Conservation (phyloP, 2,113 vertebrate genomes). For the Mesocricetus auratus region DNA sequence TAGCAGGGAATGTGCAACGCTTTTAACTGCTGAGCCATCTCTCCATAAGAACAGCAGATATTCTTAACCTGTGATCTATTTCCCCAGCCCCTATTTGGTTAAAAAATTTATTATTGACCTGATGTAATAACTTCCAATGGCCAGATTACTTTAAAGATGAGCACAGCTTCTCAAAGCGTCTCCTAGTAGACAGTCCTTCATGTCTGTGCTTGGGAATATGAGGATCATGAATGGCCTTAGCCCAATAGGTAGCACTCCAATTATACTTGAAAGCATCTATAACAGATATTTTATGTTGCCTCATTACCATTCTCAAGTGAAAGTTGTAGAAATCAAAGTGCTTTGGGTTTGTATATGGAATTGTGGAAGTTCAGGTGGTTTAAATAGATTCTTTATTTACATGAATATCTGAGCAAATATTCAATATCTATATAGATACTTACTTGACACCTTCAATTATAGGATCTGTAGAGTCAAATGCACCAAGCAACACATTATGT, state of each 20-base stretch:
- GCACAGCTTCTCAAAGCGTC: neutral
- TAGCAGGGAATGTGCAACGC: neutral
- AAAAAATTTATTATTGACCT: slow-evolving; percentile 21
- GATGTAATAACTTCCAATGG: neutral
- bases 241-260: neutral
- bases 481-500: neutral
- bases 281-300: neutral
- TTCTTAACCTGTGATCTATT: neutral
- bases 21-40: neutral
- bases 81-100: neutral
- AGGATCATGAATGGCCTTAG: neutral
- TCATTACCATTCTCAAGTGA: neutral
- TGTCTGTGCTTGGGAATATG: neutral
- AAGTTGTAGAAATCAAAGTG: slow-evolving; percentile 27
- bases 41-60: neutral
- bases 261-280: neutral
- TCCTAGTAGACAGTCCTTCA: neutral
- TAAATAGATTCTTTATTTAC: neutral
- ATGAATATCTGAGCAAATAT: neutral
- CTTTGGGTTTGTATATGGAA: slow-evolving; percentile 20
- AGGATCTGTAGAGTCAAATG: neutral
- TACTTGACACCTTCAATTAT: neutral
- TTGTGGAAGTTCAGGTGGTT: neutral
- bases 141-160: neutral
- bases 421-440: neutral